Evolutionary conservation across 2,797 vertebrate genomes (phyloP), one percentile per base, ranked within the genome.

Genomic region (Myioborus melanocephalus): DNA sequence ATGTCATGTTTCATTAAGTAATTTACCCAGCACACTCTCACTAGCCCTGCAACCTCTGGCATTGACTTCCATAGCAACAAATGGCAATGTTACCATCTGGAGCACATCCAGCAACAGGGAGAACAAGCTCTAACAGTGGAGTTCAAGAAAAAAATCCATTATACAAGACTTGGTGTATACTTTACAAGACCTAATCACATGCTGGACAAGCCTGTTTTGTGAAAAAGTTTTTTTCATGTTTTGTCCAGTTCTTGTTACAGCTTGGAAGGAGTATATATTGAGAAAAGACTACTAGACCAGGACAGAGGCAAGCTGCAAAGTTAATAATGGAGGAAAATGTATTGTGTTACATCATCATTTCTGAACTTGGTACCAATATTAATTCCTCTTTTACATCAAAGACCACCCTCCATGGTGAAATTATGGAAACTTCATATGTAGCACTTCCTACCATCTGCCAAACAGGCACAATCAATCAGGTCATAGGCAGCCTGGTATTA

Each of bases 1-100:
- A 92, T 55, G 83, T 83, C 84, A 57, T 91, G 39, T 94, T 94
- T 89, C 81, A 93, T 89, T 91, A 93, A 93, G 68, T 93, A 61
- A 92, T 93, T 94, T 95, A 81, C 69, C 41, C 87, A 83, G 90
- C 27, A 73, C 73, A 90, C 16, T 71, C 43, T 68, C 77, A 44
- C 60, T 85, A 73, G 56, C 57, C 78, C 35, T 83, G 55, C 18
- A 92, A 92, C 90, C 64, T 80, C 82, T 91, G 83, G 34, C 71
- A 89, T 87, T n/a, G 56, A 93, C 95, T 96, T 94, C 93, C 92
- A 95, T 94, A 94, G 96, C 88, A 95, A 97, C 92, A 95, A 95
- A 95, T 80, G 60, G 63, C 59, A 70, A 53, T 57, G 47, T 87
- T 85, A 66, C 60, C 57, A 91, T 68, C 24, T 49, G 64, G 64